Percentiles rank a stretch among this genome's conserved stretches.
These are phyloP conservation scores for Cosmopolites sordidus DNA, from an alignment of 2,888 invertebrate genomes.

Conservation along the genomic window DNA sequence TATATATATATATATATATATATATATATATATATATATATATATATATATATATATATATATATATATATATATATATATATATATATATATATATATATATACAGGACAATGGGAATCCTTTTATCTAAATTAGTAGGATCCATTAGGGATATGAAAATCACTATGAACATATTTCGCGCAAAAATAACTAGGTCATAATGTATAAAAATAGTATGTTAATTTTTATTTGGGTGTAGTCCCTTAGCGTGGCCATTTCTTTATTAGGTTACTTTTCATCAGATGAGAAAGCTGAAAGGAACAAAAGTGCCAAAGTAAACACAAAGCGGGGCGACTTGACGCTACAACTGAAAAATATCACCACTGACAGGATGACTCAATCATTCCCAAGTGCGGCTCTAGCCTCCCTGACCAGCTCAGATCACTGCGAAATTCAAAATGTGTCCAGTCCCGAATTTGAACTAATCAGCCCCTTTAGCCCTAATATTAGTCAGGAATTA, in stretches of 20 bases:
- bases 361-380: slow-evolving; percentile 44
- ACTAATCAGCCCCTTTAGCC: slow-evolving; percentile 46
- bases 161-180: background rate
- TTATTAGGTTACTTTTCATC: slow-evolving; percentile 54
- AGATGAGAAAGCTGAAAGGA: slow-evolving; percentile 55
- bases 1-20: too few relatives aligned
- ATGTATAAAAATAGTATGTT: background rate
- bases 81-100: too few relatives aligned
- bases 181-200: background rate
- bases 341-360: slow-evolving; percentile 51
- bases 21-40: too few relatives aligned
- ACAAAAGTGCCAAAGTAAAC: slow-evolving; percentile 45
- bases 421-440: slow-evolving; percentile 53
- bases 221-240: background rate
- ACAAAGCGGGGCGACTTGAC: slow-evolving; percentile 43
- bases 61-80: too few relatives aligned
- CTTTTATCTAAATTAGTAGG: background rate
- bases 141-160: background rate
- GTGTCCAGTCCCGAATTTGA: slow-evolving; percentile 61
- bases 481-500: slow-evolving; percentile 28
- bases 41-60: too few relatives aligned
- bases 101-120: too few relatives aligned
- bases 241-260: background rate
- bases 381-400: slow-evolving; percentile 42
- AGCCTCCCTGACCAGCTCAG: slow-evolving; percentile 43